Conservation (phyloP, 2,888 invertebrate species). For the Ochlodes sylvanus region DNA sequence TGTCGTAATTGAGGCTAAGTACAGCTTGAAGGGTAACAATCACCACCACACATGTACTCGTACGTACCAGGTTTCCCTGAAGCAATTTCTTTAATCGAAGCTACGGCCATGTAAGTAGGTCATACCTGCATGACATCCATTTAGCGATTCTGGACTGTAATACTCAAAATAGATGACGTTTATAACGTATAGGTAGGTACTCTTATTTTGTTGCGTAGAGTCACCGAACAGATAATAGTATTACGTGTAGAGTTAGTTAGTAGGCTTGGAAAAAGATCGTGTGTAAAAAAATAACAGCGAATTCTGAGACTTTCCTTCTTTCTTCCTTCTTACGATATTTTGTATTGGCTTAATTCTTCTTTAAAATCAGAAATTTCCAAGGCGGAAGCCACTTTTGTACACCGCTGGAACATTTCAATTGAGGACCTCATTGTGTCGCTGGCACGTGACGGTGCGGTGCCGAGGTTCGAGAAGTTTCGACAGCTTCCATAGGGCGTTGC, state of each 20-base stretch:
- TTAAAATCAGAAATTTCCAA: not conserved
- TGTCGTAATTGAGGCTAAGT: conserved; percentile 24
- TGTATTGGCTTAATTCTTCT: too few relatives aligned
- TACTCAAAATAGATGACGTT: not conserved
- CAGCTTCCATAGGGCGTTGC: conserved; percentile 36
- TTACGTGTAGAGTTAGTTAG: too few relatives aligned
- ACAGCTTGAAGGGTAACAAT: conserved; percentile 22
- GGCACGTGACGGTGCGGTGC: not conserved
- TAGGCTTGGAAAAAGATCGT: too few relatives aligned
- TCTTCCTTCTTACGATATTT: too few relatives aligned
- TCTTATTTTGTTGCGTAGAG: not conserved
- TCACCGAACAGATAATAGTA: too few relatives aligned
- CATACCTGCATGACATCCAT: conserved; percentile 1
- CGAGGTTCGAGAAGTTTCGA: not conserved
- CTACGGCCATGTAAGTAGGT: conserved; percentile 19
- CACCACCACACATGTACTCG: conserved; percentile 4
- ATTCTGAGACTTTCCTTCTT: too few relatives aligned
- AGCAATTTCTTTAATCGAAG: conserved; percentile 29
- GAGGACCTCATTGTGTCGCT: not conserved
- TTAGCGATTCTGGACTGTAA: not conserved
- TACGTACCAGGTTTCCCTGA: conserved; percentile 20
- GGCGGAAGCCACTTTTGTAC: not conserved
- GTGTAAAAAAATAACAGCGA: too few relatives aligned
- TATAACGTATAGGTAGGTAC: too few relatives aligned
- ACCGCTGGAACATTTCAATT: conserved; percentile 13